phyloP scores from a whole-genome alignment of 2,888 invertebrate species.

The Brenthis ino region DNA sequence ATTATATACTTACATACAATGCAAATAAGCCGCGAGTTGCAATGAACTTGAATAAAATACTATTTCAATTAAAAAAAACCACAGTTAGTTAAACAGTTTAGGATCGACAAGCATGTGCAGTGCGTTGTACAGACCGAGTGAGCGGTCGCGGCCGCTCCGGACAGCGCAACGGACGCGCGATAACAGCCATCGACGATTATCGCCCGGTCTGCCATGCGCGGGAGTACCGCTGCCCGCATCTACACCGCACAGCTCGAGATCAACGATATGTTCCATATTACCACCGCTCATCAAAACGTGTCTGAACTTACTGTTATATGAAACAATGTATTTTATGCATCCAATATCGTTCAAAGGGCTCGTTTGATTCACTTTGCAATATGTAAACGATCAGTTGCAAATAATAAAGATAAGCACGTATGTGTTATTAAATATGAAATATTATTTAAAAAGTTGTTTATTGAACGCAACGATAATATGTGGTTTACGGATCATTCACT shows the following conservation, averaged over 20 bases:
- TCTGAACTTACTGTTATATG: neutral
- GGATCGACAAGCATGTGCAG: constrained; percentile 57
- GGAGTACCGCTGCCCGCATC: constrained; percentile 10
- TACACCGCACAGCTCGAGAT: constrained; percentile 22
- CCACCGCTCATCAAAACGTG: constrained; percentile 12
- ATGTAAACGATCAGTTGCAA: constrained; percentile 5
- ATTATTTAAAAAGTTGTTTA: constrained; percentile 70
- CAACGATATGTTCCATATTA: constrained; percentile 22
- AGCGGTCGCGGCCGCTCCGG: constrained; percentile 58
- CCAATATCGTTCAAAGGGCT: constrained; percentile 25
- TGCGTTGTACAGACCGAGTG: constrained; percentile 65
- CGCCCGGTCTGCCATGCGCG: constrained; percentile 43
- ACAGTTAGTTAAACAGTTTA: neutral
- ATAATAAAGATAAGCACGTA: constrained; percentile 49
- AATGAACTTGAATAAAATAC: no score
- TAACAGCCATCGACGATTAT: constrained; percentile 75
- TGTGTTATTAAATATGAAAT: constrained; percentile 47
- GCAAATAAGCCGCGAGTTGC: neutral
- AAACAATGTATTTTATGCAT: constrained; percentile 41
- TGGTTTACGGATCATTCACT: constrained; percentile 59
- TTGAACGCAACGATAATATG: constrained; percentile 54
- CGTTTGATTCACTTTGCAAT: neutral
- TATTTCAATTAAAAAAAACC: neutral
- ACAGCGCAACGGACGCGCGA: constrained; percentile 70
- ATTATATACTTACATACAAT: constrained; percentile 5